Percentiles rank a stretch among this genome's conserved stretches.
These are phyloP conservation scores for Strigops habroptila DNA, from an alignment of 2,113 vertebrate species.

Conservation along the genomic window DNA sequence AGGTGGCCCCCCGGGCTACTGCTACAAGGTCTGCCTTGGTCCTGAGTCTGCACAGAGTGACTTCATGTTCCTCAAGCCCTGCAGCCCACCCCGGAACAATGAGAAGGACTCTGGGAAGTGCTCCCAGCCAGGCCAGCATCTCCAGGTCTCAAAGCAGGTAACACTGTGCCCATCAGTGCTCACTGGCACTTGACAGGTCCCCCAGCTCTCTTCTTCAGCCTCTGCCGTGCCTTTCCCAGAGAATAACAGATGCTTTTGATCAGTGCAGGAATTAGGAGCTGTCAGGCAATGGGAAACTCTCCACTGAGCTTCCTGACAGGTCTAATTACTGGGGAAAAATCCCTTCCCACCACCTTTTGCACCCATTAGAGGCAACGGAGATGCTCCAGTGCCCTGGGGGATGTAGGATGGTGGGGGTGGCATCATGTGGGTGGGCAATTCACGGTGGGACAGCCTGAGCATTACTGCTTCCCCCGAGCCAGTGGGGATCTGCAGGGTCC, in stretches of 20 bases:
- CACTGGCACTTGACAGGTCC: rapidly evolving
- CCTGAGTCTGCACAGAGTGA: slow-evolving; percentile 90
- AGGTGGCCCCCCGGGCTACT: slow-evolving; percentile 82
- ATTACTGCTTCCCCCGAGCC: rapidly evolving
- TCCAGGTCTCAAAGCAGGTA: slow-evolving; percentile 82
- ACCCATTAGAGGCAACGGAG: not conserved
- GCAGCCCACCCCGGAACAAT: slow-evolving; percentile 83
- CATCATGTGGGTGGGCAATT: not conserved
- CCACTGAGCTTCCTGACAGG: not conserved
- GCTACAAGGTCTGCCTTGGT: slow-evolving; percentile 89
- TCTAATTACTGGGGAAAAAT: slow-evolving; percentile 12
- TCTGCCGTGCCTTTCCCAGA: not conserved
- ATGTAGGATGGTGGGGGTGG: not conserved
- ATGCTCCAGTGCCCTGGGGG: not conserved
- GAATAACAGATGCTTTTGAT: not conserved
- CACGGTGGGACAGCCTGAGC: not conserved
- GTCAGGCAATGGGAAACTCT: not conserved
- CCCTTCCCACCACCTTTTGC: not conserved
- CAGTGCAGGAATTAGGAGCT: not conserved
- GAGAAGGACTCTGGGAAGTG: slow-evolving; percentile 77
- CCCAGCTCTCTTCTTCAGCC: not conserved
- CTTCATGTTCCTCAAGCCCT: slow-evolving; percentile 93
- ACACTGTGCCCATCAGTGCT: rapidly evolving
- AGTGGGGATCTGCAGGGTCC: rapidly evolving
- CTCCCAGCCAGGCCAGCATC: slow-evolving; percentile 71